Percentiles rank a stretch among this genome's conserved stretches.
Conservation (phyloP, 1,140 invertebrate genomes). For the Contarinia nasturtii region DNA sequence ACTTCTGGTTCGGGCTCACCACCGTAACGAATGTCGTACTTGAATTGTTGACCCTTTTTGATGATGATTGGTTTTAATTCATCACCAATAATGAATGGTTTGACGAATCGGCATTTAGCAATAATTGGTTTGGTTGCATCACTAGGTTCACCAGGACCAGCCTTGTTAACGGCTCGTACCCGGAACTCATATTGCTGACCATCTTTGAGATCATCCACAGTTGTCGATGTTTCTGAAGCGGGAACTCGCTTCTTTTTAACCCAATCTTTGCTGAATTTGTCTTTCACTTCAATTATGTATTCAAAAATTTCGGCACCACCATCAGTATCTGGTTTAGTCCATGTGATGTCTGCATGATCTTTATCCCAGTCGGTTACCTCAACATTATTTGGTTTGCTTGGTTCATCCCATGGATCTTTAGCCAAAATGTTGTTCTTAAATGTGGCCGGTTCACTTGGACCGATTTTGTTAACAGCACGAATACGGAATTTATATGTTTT, state of each 20-base stretch:
- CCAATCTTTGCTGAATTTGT: conserved; percentile 85
- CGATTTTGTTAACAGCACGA: conserved; percentile 80
- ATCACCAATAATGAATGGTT: conserved; percentile 80
- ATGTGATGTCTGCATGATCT: conserved; percentile 84
- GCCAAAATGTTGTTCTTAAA: conserved; percentile 75
- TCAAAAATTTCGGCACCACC: conserved; percentile 88
- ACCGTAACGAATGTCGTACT: conserved; percentile 80
- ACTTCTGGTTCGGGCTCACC: conserved; percentile 88
- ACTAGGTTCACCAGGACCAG: conserved; percentile 84
- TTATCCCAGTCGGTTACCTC: conserved; percentile 92
- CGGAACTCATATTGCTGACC: conserved; percentile 92
- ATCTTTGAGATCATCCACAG: conserved; percentile 81
- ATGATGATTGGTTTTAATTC: conserved; percentile 69
- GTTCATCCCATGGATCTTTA: conserved; percentile 97
- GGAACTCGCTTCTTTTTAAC: conserved; percentile 57
- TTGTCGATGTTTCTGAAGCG: conserved; percentile 52
- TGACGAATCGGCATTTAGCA: conserved; percentile 88
- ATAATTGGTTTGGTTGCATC: conserved; percentile 88
- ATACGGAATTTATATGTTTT: conserved; percentile 93
- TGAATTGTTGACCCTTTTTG: conserved; percentile 87
- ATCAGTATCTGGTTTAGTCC: conserved; percentile 74
- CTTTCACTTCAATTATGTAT: conserved; percentile 86
- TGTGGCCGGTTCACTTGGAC: conserved; percentile 68
- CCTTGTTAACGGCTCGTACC: conserved; percentile 88
- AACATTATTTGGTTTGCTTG: conserved; percentile 74